Evolutionary conservation across 2,888 invertebrate species (phyloP), one percentile per base, ranked within the genome.

Genomic region (Catocala fraxini): DNA sequence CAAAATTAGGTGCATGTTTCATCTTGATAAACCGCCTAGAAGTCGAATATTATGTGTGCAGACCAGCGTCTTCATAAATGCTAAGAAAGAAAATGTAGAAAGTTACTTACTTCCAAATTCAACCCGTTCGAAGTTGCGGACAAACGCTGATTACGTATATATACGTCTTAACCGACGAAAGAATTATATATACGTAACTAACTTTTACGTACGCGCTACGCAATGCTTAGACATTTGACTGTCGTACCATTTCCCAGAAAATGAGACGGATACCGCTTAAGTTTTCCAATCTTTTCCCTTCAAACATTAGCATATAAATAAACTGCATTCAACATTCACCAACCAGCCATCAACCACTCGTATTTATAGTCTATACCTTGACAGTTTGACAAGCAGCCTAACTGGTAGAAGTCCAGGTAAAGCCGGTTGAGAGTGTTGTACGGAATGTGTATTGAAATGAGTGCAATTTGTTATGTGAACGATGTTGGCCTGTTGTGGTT

Each of bases 271-370:
- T 10, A 33, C 35, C 5, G n/a, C 25, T 54, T 2, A 59, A 59
- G 13, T 53, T 53, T 53, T 46, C 48, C 42, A 59, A 11, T 41
- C 25, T 47, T 54, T 35, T 47, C 35, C 42, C 34, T 7, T 47
- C 25, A 12, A 5, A 43, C 12, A 71, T 73, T 74, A 62, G 58
- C 71, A 73, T 69, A 60, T 69, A 69, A 68, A 74, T 73, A 74
- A 73, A 65, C 61, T 43, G 52, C 47, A 60, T 59, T 49, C 10
- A 11, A 41, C 42, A 45, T 51, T 35, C 34, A 53, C 33, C 39
- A 63, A n/a, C 35, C 48, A 64, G 46, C 63, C 61, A 65, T 65
- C 53, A 10, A 54, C n/a, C 10, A 3, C 48, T 62, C 53, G 60
- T 60, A 71, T 74, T 74, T 72, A 74, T 65, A 53, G 51, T 47